Conservation (phyloP, 2,113 vertebrate genomes). For the Stegostoma tigrinum region DNA sequence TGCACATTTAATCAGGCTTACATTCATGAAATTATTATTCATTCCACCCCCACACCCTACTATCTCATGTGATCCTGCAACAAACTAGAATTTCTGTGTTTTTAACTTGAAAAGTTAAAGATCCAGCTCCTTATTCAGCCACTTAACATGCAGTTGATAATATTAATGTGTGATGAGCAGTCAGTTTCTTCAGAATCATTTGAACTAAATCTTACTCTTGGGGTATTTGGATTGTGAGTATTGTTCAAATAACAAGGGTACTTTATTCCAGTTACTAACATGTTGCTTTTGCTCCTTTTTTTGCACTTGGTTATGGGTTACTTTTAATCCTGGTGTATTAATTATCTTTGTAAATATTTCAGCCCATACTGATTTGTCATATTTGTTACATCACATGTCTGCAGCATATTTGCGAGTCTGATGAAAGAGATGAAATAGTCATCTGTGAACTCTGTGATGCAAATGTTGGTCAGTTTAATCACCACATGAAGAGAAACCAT, state of each 20-base stretch:
- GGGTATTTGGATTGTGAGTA: not conserved
- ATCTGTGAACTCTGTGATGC: constrained; percentile 89
- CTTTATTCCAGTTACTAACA: not conserved
- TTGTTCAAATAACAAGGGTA: not conserved
- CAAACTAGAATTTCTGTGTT: not conserved
- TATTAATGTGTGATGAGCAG: not conserved
- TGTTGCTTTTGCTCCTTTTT: not conserved
- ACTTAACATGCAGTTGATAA: not conserved
- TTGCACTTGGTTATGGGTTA: not conserved
- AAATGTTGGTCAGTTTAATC: constrained; percentile 89
- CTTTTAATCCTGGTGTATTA: not conserved
- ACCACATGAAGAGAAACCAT: constrained; percentile 96
- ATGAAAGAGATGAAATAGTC: constrained; percentile 90
- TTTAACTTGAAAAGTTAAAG: not conserved
- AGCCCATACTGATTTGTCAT: not conserved
- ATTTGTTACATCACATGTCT: not conserved
- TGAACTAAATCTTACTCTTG: not conserved
- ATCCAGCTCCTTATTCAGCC: not conserved
- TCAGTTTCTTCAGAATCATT: not conserved
- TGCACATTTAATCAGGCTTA: not conserved
- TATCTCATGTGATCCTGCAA: not conserved
- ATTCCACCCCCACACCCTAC: not conserved
- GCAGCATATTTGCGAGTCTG: constrained; percentile 91
- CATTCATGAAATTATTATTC: not conserved
- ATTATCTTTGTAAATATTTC: not conserved